Evolutionary conservation across 2,113 vertebrate genomes (phyloP).

Genomic region (Accipiter virgatus): DNA sequence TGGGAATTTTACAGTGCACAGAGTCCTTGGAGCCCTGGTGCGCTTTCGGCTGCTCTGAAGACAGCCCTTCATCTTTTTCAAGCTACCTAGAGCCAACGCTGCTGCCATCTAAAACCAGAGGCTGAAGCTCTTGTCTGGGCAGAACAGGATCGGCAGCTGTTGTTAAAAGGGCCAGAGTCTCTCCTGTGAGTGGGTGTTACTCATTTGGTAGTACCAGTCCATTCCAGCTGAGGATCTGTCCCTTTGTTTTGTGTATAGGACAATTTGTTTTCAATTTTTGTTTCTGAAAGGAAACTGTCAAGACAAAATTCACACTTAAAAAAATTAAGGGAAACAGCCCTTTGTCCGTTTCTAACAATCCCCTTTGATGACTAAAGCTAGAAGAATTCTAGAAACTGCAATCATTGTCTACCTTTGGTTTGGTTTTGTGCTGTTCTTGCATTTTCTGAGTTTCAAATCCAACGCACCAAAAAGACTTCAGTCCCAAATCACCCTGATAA

Average conservation of each 20-base stretch:
- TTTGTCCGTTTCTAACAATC: constrained; percentile 39
- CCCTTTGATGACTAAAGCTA: constrained; percentile 25
- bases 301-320: constrained; percentile 54
- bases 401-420: neutral
- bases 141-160: neutral
- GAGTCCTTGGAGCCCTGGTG: neutral
- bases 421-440: neutral
- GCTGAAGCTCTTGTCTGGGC: neutral
- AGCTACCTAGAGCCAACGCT: neutral
- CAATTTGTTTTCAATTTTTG: constrained; percentile 62
- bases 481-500: neutral
- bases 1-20: neutral
- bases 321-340: constrained; percentile 44
- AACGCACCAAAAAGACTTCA: neutral
- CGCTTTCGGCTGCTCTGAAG: neutral
- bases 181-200: constrained; percentile 40
- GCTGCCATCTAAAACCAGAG: neutral
- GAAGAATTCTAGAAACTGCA: constrained; percentile 26
- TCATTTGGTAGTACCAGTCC: constrained; percentile 30
- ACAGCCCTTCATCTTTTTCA: neutral
- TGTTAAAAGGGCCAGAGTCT: neutral
- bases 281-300: constrained; percentile 66
- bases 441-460: neutral
- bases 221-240: constrained; percentile 39
- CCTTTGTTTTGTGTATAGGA: constrained; percentile 46